Evolutionary conservation across 2,113 vertebrate species (phyloP), one percentile per base, ranked within the genome.

Genomic region (Orcinus orca): DNA sequence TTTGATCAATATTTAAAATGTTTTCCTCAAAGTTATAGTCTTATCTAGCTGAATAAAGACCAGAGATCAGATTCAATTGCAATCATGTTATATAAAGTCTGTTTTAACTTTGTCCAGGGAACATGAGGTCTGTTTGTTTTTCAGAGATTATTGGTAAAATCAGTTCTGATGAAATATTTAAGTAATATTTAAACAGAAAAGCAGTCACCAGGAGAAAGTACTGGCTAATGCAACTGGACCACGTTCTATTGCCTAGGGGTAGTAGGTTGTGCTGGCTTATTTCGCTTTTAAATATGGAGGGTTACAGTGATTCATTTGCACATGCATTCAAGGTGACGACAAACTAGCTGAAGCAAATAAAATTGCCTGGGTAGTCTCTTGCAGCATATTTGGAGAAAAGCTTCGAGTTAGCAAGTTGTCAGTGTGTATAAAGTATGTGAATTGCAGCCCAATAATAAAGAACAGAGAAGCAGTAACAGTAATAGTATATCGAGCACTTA

Each of bases 111-210:
- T 97, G 87, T 93, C 87, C 62, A 41, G 23, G 33, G 70, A 96
- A 89, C 91, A 97, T 31, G 17, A 96, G 74, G 50, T 97, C 80
- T 97, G n/a, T 98, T 98, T 98, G 96, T 2, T 97, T 80, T 98
- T 97, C 47, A 91, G 65, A 84, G 36, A 91, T 87, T 95, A 36
- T 58, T 60, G 88, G 36, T n/a, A 93, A 95, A 83, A 41, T 47
- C 47, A 82, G n/a, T 31, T 92, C 29, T 98, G 97, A 97, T 98
- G 98, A 98, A 98, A 98, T 86, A 89, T 41, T n/a, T 98, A 88
- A 98, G 85, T 97, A 98, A 98, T 97, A 94, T 98, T 98, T 98
- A 98, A 98, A 55, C 55, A 74, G 63, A 91, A 70, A 9, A 50
- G 31, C 25, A 93, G 20, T 79, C n/a, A 86, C 14, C 50, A n/a